Evolutionary conservation across 30 jellyfish, hydroid and myxozoan genomes (phyloP).

Genomic region (Aurelia aurita complex sp. Pacific): DNA sequence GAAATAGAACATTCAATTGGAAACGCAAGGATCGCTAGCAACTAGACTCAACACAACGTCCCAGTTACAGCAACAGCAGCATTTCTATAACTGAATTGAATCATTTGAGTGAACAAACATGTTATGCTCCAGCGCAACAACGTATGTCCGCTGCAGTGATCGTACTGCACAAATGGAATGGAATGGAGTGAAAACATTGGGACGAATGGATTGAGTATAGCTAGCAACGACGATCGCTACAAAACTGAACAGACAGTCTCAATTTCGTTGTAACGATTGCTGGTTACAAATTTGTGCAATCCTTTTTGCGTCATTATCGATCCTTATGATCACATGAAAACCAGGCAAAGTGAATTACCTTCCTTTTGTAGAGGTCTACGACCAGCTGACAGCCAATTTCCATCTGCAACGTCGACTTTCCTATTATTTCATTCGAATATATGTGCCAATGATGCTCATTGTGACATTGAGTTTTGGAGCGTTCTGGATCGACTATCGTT

Average conservation of each 20-base stretch:
- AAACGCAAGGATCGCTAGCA: no score
- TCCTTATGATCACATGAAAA: not conserved
- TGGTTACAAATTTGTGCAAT: not conserved
- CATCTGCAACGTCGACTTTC: conserved; percentile 35
- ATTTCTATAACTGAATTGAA: no score
- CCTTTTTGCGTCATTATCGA: not conserved
- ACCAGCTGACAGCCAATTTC: conserved; percentile 18
- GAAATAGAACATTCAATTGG: no score
- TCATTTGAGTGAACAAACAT: no score
- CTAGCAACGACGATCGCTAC: no score
- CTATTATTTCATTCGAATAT: conserved; percentile 37
- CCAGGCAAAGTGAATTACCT: not conserved
- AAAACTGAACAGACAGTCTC: not conserved
- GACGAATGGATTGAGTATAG: no score
- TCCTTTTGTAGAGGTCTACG: conserved; percentile 25
- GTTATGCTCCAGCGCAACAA: no score
- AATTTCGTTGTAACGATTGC: not conserved
- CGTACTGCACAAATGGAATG: no score
- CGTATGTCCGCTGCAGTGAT: no score
- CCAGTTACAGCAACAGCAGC: no score
- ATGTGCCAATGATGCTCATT: conserved; percentile 48
- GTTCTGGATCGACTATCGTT: conserved; percentile 62
- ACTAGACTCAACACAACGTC: no score
- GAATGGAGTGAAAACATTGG: no score
- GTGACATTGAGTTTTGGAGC: conserved; percentile 49